These are phyloP conservation scores for Crematogaster levior DNA, from an alignment of 2,888 invertebrate species.

Conservation along the genomic window DNA sequence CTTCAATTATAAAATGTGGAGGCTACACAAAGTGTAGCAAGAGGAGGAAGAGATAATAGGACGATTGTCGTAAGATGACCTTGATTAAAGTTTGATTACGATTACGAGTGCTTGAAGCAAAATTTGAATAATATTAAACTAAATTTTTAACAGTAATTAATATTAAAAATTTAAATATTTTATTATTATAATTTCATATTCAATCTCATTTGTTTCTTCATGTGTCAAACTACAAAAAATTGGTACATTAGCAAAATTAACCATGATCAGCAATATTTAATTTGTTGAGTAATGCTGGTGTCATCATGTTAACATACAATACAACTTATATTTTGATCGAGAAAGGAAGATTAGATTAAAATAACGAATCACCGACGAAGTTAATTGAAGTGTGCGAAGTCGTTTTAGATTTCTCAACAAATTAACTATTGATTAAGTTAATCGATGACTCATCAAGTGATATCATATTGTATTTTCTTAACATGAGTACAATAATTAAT, in stretches of 20 bases:
- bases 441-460: too few species aligned
- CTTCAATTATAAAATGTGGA: not conserved
- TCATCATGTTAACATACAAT: not conserved
- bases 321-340: too few species aligned
- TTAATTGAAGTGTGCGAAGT: too few species aligned
- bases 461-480: too few species aligned
- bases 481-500: too few species aligned
- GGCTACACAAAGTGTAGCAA: not conserved
- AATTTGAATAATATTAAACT: too few species aligned
- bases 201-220: not conserved
- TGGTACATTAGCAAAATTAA: not conserved
- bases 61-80: not conserved
- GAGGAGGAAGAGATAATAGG: not conserved
- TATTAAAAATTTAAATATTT: too few species aligned
- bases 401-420: too few species aligned
- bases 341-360: not conserved
- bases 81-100: not conserved
- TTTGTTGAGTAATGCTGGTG: not conserved
- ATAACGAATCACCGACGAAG: too few species aligned
- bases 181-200: too few species aligned
- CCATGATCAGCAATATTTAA: not conserved
- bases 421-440: too few species aligned
- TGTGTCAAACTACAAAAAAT: not conserved
- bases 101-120: not conserved
- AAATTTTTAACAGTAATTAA: too few species aligned